phyloP scores from a whole-genome alignment of 2,888 invertebrate species.

The Harpagoxenus sublaevis region DNA sequence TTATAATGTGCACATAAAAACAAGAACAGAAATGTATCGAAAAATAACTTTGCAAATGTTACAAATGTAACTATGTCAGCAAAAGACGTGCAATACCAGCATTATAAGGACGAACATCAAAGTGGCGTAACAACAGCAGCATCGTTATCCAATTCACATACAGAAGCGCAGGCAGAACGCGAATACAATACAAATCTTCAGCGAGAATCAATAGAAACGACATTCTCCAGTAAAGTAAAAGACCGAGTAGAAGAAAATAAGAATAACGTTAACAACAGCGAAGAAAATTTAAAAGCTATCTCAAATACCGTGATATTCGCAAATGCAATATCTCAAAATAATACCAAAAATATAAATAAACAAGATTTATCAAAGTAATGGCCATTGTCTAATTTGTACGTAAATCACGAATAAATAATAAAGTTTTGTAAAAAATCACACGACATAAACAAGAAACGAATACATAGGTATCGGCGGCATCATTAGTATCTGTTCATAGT shows the following conservation, averaged over 20 bases:
- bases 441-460: background rate
- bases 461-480: background rate
- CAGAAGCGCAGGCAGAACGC: background rate
- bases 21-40: background rate
- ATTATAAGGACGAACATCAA: conserved; percentile 15
- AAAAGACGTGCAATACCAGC: background rate
- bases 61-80: background rate
- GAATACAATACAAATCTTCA: background rate
- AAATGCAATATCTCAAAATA: background rate
- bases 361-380: background rate
- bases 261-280: background rate
- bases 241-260: background rate
- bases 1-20: background rate
- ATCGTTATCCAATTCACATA: conserved; percentile 31
- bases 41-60: conserved; percentile 2
- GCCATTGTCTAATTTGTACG: background rate
- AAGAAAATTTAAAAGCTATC: background rate
- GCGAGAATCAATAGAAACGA: background rate
- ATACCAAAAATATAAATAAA: background rate
- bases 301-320: background rate
- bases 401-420: background rate
- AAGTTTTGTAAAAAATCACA: background rate
- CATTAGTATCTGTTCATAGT: too few relatives aligned
- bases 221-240: background rate
- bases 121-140: background rate